A percentile compares a stretch with the other conserved stretches of the same genome.
These are phyloP conservation scores for Nasonia longicornis DNA, from an alignment of 1,140 invertebrate species.

Conservation along the genomic window DNA sequence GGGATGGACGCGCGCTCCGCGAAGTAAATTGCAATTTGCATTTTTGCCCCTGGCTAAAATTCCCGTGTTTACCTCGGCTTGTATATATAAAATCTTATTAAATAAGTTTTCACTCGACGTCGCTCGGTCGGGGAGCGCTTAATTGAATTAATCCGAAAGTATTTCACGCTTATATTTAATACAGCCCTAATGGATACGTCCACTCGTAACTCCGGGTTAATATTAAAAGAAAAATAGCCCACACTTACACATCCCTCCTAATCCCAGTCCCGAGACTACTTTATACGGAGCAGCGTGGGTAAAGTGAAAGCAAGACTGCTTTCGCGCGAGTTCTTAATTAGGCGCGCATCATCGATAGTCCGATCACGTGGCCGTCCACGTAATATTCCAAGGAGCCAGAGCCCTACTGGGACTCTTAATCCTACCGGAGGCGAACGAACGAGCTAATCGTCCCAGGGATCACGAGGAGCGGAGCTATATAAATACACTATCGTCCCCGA, in stretches of 20 bases:
- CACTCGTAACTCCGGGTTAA: neutral
- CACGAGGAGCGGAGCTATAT: neutral
- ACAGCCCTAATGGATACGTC: neutral
- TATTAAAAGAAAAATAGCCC: neutral
- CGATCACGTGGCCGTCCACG: neutral
- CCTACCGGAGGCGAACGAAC: slow-evolving; percentile 15
- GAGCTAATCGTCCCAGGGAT: slow-evolving; percentile 33
- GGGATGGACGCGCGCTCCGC: no score
- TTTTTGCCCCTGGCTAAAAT: no score
- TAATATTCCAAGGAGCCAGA: slow-evolving; percentile 1
- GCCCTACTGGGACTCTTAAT: slow-evolving; percentile 26
- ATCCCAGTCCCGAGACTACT: neutral
- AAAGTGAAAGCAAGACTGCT: slow-evolving; percentile 1
- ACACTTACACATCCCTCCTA: neutral
- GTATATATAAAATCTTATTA: neutral
- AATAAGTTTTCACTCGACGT: neutral
- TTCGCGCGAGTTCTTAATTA: slow-evolving; percentile 4
- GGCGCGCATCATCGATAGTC: slow-evolving; percentile 20
- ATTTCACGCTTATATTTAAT: neutral
- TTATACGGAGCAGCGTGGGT: neutral
- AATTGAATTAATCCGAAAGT: neutral
- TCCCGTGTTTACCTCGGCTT: neutral
- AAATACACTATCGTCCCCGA: neutral
- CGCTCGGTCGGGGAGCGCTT: neutral
- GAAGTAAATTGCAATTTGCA: no score